Conservation (phyloP, 2,797 vertebrate genomes). For the Onychomys leucogaster region DNA sequence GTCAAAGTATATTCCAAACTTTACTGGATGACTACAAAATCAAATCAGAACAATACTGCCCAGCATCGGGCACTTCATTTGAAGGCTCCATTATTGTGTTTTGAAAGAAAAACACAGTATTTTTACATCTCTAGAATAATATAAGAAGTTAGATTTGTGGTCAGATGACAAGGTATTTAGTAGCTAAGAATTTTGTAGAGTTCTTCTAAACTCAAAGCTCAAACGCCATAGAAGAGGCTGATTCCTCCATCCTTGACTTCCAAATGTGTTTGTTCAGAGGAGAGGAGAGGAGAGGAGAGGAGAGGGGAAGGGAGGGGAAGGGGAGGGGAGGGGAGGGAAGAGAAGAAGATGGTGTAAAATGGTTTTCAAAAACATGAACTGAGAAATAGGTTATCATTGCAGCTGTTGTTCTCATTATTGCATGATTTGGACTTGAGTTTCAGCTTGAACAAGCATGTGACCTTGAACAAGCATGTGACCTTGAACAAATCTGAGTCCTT, state of each 20-base stretch:
- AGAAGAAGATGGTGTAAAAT: background rate
- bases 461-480: background rate
- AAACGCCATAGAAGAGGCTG: background rate
- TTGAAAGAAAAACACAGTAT: background rate
- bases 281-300: accelerated
- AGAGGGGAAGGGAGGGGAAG: too few species aligned
- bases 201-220: conserved; percentile 9
- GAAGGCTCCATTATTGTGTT: background rate
- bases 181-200: background rate
- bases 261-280: background rate
- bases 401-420: background rate
- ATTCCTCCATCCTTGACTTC: background rate
- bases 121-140: background rate
- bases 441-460: background rate
- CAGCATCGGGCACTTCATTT: background rate
- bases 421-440: conserved; percentile 15
- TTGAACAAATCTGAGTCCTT: background rate
- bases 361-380: conserved; percentile 47
- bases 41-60: background rate
- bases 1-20: background rate
- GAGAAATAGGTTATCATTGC: background rate
- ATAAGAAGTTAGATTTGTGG: background rate
- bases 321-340: too few species aligned
- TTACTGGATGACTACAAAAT: background rate
- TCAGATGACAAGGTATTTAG: background rate